A percentile compares a stretch with the other conserved stretches of the same genome.
Conservation (phyloP, 2,888 invertebrate species). For the Imbricaverruca yamaguchii region DNA sequence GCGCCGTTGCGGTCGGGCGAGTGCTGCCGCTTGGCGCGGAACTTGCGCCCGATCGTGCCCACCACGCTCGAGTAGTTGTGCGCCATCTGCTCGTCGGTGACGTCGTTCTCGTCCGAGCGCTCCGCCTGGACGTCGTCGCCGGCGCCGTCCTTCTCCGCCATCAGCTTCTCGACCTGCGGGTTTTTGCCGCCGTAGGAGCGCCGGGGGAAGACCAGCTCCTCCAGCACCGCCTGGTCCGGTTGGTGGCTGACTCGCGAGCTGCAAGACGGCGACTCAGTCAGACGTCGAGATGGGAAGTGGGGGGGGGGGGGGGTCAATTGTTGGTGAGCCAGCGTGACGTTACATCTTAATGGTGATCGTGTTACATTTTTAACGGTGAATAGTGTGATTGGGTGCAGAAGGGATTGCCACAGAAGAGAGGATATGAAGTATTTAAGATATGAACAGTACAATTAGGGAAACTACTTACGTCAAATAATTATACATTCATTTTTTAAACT, state of each 20-base stretch:
- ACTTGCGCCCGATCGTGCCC: background rate
- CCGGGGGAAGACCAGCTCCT: background rate
- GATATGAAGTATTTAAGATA: too few relatives aligned
- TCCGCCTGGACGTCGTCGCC: background rate
- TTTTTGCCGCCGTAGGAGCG: slow-evolving; percentile 3
- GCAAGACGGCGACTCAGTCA: background rate
- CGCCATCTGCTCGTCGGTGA: background rate
- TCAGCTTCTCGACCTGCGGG: background rate
- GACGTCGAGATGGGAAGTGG: too few relatives aligned
- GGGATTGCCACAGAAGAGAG: too few relatives aligned
- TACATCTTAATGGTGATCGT: too few relatives aligned
- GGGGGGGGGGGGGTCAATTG: too few relatives aligned
- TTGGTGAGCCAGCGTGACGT: too few relatives aligned
- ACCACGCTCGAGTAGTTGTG: background rate
- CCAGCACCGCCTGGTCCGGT: background rate
- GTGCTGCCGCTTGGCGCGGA: background rate
- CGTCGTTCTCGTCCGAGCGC: background rate
- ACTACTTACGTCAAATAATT: too few relatives aligned
- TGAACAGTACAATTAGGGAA: too few relatives aligned
- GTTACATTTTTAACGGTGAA: too few relatives aligned
- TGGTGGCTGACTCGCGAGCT: background rate
- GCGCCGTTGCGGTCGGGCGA: background rate
- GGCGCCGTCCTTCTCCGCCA: background rate
- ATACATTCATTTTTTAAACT: too few relatives aligned
- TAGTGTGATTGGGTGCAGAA: too few relatives aligned